Evolutionary conservation across 35 echinoderm and acorn worm species (phyloP).

Genomic region (Stichopus chloronotus): DNA sequence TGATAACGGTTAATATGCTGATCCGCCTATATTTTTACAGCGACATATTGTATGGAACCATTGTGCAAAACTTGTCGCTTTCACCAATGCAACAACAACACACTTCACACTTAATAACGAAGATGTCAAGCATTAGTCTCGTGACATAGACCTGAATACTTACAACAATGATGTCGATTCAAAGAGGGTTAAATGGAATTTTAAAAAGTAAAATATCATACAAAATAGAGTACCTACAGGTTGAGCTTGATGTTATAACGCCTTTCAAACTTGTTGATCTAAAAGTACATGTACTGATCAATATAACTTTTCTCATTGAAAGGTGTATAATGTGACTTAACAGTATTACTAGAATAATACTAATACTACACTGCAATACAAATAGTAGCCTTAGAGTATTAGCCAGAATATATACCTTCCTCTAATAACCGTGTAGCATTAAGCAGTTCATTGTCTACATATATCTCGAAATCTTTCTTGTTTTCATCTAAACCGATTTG

Average conservation of each 20-base stretch:
- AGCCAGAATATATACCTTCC: background rate
- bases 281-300: background rate
- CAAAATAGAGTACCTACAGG: background rate
- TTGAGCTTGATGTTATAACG: background rate
- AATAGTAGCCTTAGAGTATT: too few relatives aligned
- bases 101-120: background rate
- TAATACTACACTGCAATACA: too few relatives aligned
- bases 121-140: too few relatives aligned
- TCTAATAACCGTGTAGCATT: background rate
- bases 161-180: too few relatives aligned
- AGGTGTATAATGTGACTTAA: too few relatives aligned
- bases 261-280: background rate
- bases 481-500: constrained; percentile 39
- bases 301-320: too few relatives aligned
- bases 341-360: too few relatives aligned
- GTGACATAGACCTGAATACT: too few relatives aligned
- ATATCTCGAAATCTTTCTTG: constrained; percentile 14
- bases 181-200: too few relatives aligned
- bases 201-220: too few relatives aligned
- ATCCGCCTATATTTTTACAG: background rate
- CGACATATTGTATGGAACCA: background rate
- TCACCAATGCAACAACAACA: background rate
- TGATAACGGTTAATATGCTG: background rate
- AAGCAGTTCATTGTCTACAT: background rate
- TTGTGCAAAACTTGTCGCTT: background rate